Evolutionary conservation across 1,140 invertebrate species (phyloP).

Genomic region (Epicauta chinensis): DNA sequence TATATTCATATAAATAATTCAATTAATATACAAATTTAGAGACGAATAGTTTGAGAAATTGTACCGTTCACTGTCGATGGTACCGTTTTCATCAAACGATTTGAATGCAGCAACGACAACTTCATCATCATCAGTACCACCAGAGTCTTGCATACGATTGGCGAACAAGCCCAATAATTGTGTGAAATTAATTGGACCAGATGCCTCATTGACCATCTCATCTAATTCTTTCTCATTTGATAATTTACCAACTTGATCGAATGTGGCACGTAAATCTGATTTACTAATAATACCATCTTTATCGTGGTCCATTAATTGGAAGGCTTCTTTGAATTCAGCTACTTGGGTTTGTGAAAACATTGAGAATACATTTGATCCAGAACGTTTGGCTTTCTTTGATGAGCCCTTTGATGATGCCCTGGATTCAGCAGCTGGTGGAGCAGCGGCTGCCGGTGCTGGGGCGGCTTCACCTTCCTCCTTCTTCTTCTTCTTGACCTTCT

Average conservation of each 20-base stretch:
- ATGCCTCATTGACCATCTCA: constrained; percentile 82
- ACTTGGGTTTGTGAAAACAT: constrained; percentile 94
- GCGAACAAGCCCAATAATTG: constrained; percentile 89
- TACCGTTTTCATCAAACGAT: constrained; percentile 87
- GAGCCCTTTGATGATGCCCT: constrained; percentile 54
- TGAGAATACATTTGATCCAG: constrained; percentile 90
- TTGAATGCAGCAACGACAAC: constrained; percentile 92
- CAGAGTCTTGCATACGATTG: constrained; percentile 73
- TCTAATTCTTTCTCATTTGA: constrained; percentile 86
- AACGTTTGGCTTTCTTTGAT: constrained; percentile 73
- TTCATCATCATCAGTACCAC: constrained; percentile 85
- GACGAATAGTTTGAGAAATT: constrained; percentile 13
- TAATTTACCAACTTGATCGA: constrained; percentile 88
- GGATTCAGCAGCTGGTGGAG: constrained; percentile 52
- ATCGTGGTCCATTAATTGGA: constrained; percentile 97
- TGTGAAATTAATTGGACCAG: constrained; percentile 93
- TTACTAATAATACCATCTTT: constrained; percentile 96
- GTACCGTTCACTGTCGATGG: constrained; percentile 78
- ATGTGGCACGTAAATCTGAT: constrained; percentile 91
- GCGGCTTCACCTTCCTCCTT: constrained; percentile 56
- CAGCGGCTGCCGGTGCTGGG: constrained; percentile 46
- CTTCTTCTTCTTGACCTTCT: constrained; percentile 77
- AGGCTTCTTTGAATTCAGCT: constrained; percentile 95
- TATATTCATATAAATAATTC: constrained; percentile 42
- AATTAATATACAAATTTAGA: not conserved